Conservation (phyloP, 2,888 invertebrate genomes). For the Eledona agricola region DNA sequence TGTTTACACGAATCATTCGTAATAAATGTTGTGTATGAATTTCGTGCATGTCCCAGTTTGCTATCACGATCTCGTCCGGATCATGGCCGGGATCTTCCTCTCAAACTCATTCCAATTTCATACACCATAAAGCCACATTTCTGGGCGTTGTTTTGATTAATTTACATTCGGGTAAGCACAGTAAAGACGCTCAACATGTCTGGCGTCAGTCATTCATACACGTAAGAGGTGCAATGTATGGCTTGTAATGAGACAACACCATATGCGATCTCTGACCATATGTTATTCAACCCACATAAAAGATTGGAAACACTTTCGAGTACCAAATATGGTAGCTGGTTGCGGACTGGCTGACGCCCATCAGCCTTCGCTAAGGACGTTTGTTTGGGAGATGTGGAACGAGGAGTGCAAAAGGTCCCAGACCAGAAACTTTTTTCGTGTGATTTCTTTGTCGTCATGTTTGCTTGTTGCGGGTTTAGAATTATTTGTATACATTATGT, state of each 20-base stretch:
- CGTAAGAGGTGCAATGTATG: conserved; percentile 32
- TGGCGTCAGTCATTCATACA: conserved; percentile 24
- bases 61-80: too few species aligned
- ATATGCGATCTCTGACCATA: conserved; percentile 47
- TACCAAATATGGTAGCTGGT: conserved; percentile 46
- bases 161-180: conserved; percentile 23
- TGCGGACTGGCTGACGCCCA: conserved; percentile 43
- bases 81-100: too few species aligned
- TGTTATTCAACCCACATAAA: conserved; percentile 52
- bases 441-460: too few species aligned
- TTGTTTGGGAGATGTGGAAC: conserved; percentile 4
- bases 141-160: conserved; percentile 26
- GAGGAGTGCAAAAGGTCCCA: too few species aligned
- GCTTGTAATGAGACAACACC: conserved; percentile 33
- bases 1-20: too few species aligned
- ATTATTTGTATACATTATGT: too few species aligned
- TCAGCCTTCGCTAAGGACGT: conserved; percentile 48
- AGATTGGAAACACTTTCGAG: conserved; percentile 53
- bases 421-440: too few species aligned
- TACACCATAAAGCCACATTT: conserved; percentile 21
- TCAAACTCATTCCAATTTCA: conserved; percentile 29
- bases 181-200: conserved; percentile 12
- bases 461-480: too few species aligned
- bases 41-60: too few species aligned
- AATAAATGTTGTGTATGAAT: too few species aligned